Conservation (phyloP, 2,888 invertebrate genomes). For the Microchrysa polita region DNA sequence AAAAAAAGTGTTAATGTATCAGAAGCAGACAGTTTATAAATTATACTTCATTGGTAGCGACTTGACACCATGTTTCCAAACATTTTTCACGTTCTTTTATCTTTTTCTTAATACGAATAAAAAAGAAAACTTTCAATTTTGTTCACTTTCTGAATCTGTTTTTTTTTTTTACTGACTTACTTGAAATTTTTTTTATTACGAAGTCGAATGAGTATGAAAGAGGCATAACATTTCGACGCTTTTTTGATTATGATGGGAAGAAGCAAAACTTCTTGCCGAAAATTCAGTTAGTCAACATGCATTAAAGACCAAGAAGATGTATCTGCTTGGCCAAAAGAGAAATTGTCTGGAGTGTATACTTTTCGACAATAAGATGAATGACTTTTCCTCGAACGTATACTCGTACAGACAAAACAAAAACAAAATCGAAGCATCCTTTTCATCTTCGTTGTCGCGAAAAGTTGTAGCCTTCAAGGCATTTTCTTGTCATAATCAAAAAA, state of each 20-base stretch:
- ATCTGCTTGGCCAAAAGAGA: background rate
- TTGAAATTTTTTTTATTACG: conserved; percentile 23
- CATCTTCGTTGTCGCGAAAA: background rate
- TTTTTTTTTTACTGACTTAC: conserved; percentile 23
- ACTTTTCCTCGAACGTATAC: background rate
- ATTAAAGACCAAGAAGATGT: background rate
- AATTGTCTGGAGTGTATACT: background rate
- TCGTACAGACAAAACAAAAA: background rate
- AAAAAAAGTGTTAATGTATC: too few species aligned
- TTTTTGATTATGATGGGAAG: conserved; percentile 31
- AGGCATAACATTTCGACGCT: background rate
- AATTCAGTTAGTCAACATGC: background rate
- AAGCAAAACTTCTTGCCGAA: conserved; percentile 1
- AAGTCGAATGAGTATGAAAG: conserved; percentile 29
- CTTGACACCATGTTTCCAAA: too few species aligned
- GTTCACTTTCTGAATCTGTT: background rate
- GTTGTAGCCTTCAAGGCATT: background rate
- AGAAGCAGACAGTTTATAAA: too few species aligned
- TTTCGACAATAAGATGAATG: background rate
- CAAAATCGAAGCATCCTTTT: too few species aligned
- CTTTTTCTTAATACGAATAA: background rate
- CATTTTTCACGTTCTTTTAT: too few species aligned
- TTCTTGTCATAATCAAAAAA: conserved; percentile 19
- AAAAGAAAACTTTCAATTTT: background rate
- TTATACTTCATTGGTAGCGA: too few species aligned